Conservation (phyloP, 2,113 vertebrate species). For the Mobula hypostoma region DNA sequence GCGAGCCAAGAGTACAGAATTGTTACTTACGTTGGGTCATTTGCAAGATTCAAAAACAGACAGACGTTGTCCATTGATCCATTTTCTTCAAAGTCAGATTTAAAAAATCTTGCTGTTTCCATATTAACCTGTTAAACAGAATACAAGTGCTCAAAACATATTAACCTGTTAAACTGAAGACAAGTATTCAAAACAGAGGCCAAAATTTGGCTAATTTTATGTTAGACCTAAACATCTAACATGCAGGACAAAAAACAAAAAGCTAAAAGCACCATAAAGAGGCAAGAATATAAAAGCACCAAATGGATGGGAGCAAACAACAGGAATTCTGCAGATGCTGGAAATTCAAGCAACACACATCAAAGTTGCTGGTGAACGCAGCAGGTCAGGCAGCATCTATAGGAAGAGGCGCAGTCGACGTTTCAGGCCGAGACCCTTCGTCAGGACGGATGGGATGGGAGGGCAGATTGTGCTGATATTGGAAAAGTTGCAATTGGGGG, state of each 20-base stretch:
- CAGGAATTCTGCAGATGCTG: too few species aligned
- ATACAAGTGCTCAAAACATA: conserved; percentile 48
- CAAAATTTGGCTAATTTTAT: background rate
- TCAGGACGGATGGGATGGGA: too few species aligned
- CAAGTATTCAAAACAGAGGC: background rate
- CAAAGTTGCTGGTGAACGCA: too few species aligned
- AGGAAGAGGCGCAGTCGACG: too few species aligned
- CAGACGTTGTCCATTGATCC: conserved; percentile 76
- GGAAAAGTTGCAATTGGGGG: too few species aligned
- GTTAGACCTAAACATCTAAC: background rate
- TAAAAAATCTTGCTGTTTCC: conserved; percentile 74
- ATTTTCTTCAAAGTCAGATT: conserved; percentile 72
- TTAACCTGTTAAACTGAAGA: conserved; percentile 55
- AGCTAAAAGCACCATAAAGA: background rate
- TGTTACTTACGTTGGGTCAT: conserved; percentile 65
- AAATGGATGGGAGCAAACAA: too few species aligned
- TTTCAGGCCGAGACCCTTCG: too few species aligned
- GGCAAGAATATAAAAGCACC: background rate
- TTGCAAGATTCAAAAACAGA: conserved; percentile 70
- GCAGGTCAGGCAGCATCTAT: too few species aligned
- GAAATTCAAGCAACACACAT: too few species aligned
- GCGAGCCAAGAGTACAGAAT: background rate
- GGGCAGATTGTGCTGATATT: background rate
- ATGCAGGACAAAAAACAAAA: background rate
- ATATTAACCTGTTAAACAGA: conserved; percentile 62